Evolutionary conservation across 2,797 vertebrate species (phyloP).

Genomic region (Leucoraja ocellata): DNA sequence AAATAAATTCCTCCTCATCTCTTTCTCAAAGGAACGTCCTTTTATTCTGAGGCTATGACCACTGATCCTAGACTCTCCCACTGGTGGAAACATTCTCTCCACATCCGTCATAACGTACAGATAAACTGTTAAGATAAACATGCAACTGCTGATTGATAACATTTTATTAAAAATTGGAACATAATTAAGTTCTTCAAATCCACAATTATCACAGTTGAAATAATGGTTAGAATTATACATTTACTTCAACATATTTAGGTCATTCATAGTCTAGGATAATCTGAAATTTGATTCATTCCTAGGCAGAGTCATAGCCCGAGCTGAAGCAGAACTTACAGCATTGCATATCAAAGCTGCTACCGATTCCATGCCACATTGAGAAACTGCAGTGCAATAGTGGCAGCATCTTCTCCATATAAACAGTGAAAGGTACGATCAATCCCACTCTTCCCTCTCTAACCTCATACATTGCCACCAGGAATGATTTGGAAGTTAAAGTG

Average conservation of each 20-base stretch:
- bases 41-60: too few relatives aligned
- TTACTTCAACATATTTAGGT: not conserved
- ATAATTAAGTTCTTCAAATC: not conserved
- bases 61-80: too few relatives aligned
- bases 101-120: too few relatives aligned
- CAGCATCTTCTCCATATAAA: not conserved
- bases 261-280: not conserved
- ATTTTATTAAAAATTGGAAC: constrained; percentile 24
- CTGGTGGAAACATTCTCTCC: too few relatives aligned
- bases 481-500: not conserved
- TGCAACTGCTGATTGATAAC: not conserved
- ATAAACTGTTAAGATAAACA: too few relatives aligned
- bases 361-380: not conserved
- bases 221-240: not conserved
- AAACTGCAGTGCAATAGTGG: not conserved
- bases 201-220: not conserved
- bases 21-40: too few relatives aligned
- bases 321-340: not conserved
- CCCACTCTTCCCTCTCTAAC: not conserved
- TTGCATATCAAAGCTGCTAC: not conserved
- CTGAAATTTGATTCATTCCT: not conserved
- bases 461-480: not conserved
- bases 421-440: not conserved
- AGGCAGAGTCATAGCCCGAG: not conserved
- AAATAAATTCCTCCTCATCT: too few relatives aligned